Percentiles rank a stretch among this genome's conserved stretches.
These are phyloP conservation scores for Meteorus colon DNA, from an alignment of 2,888 invertebrate species.

Conservation along the genomic window DNA sequence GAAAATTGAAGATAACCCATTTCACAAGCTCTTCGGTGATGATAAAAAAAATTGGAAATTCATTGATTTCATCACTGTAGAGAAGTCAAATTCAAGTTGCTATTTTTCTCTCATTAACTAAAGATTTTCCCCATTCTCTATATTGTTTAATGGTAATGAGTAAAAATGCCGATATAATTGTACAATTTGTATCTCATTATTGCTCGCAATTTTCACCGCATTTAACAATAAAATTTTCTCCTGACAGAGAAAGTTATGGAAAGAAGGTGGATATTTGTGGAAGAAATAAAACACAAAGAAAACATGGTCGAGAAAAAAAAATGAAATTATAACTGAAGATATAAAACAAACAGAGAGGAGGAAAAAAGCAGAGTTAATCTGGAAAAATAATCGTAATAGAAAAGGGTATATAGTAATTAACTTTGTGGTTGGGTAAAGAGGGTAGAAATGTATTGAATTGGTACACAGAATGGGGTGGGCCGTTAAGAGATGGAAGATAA, in stretches of 20 bases:
- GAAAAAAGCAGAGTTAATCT: not conserved
- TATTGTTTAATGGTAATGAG: no score
- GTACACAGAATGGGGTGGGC: not conserved
- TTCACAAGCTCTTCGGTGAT: no score
- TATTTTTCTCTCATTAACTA: no score
- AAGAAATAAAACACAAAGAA: not conserved
- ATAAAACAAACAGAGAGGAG: slow-evolving; percentile 14
- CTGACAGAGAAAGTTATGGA: no score
- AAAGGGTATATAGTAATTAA: slow-evolving; percentile 23
- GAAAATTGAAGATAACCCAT: no score
- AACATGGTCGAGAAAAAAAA: not conserved
- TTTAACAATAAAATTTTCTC: not conserved
- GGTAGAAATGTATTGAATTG: slow-evolving; percentile 19
- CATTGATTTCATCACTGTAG: no score
- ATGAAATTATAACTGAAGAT: not conserved
- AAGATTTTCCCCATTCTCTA: no score
- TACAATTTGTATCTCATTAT: no score
- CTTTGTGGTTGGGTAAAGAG: slow-evolving; percentile 19
- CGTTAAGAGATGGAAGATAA: slow-evolving; percentile 9
- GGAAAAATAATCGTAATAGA: slow-evolving; percentile 26
- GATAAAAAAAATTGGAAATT: no score
- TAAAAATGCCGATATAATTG: no score
- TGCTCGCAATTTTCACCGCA: no score
- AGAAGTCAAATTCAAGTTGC: no score
- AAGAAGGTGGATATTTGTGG: not conserved